Conservation (phyloP, 2,113 vertebrate genomes). For the Strix uralensis region DNA sequence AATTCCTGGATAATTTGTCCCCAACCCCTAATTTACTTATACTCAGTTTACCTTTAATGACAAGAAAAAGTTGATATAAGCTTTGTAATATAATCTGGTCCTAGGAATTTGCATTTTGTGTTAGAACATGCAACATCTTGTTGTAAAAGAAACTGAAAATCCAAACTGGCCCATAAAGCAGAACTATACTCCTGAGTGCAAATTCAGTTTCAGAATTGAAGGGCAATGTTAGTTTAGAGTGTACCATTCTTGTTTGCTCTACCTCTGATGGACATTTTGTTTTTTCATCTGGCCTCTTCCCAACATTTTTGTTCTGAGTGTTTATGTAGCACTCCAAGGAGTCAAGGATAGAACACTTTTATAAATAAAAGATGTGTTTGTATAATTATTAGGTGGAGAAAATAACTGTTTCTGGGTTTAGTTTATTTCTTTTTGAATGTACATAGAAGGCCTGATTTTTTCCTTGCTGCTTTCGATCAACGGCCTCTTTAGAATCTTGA, state of each 20-base stretch:
- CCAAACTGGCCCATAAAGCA: background rate
- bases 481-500: background rate
- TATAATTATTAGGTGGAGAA: constrained; percentile 34
- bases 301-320: constrained; percentile 3
- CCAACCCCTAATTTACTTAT: background rate
- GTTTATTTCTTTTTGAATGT: background rate
- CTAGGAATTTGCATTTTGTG: background rate
- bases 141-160: background rate
- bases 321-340: background rate
- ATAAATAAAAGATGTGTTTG: constrained; percentile 38
- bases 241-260: background rate
- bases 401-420: background rate
- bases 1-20: background rate
- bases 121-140: background rate
- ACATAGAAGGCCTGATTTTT: background rate
- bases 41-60: background rate
- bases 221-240: background rate
- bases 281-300: background rate
- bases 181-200: background rate
- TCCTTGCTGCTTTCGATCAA: background rate
- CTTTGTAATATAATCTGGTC: background rate
- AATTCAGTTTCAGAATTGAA: background rate
- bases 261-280: background rate
- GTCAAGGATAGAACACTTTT: background rate
- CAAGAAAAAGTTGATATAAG: background rate